Evolutionary conservation across 2,113 vertebrate species (phyloP), one percentile per base, ranked within the genome.

Genomic region (Albula goreensis): DNA sequence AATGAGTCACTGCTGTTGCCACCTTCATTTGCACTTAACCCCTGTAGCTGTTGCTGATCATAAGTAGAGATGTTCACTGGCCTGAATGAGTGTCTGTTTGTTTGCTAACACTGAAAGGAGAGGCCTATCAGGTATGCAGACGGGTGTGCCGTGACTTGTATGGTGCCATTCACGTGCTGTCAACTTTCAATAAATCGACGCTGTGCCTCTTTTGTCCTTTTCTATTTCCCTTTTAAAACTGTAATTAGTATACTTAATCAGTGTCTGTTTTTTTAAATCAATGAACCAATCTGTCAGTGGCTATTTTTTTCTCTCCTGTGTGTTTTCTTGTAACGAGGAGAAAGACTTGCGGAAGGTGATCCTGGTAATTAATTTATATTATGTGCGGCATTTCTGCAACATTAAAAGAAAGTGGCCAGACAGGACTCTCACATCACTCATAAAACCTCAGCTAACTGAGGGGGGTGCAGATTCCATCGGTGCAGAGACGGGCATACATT

Each of bases 181-280:
- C 78, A 81, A 50, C 78, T 49, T 80, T 12, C 41, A 17, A 3
- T 22, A 22, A 63, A n/a, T 17, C 78, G 10, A 7, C 5, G 41
- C 9, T 17, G 15, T 48, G 53, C 53, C 78, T n/a, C 56, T 63
- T 56, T 66, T 85, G 78, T 80, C 60, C 78, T 57, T 85, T 78
- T 19, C n/a, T 52, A 60, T 19, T 80, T 63, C 85, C 49, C 78
- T 12, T 51, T 41, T 63, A 80, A 66, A 81, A 57, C 78, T 79
- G 50, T 85, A 66, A 80, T 85, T 81, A 80, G 78, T 48, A 25
- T 50, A 81, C 85, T 80, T 60, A 85, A 85, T 80, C 85, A 80
- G 85, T 85, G 85, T 63, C 78, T 63, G 48, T 81, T 80, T 85
- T 83, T 85, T 51, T 22, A 80, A 85, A 85, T 85, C 85, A 81